These are phyloP conservation scores for Malurus alboscapulatus DNA, from an alignment of 2,113 vertebrate genomes.

Conservation along the genomic window DNA sequence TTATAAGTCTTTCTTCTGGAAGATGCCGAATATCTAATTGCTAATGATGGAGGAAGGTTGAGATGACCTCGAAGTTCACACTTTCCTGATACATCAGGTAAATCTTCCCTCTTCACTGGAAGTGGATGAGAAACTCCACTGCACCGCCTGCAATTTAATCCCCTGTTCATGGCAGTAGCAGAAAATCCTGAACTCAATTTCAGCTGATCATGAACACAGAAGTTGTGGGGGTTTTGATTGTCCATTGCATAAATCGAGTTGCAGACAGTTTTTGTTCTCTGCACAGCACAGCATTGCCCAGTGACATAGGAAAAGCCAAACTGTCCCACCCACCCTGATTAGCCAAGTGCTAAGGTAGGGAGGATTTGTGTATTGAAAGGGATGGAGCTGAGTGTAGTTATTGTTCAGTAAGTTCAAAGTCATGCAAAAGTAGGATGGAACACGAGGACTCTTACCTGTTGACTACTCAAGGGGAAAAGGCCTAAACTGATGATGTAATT, in stretches of 20 bases:
- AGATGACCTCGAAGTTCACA: background rate
- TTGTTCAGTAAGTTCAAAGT: background rate
- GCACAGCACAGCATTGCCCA: background rate
- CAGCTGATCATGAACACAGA: background rate
- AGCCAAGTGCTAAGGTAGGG: fast-evolving
- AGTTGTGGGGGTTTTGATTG: background rate
- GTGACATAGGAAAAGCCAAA: background rate
- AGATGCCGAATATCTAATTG: background rate
- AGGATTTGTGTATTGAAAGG: background rate
- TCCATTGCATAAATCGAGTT: background rate
- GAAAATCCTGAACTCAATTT: background rate
- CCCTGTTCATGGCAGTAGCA: background rate
- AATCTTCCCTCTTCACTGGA: background rate
- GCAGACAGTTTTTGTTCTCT: background rate
- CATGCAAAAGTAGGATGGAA: background rate
- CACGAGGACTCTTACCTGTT: background rate
- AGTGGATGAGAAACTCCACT: background rate
- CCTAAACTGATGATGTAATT: background rate
- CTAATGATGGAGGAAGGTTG: background rate
- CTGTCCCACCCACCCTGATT: fast-evolving
- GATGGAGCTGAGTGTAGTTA: background rate
- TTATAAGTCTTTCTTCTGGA: background rate
- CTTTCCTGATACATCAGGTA: background rate
- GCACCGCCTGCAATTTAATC: background rate
- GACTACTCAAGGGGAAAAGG: background rate